Conservation (phyloP, 2,113 vertebrate genomes). For the Dromaius novaehollandiae region DNA sequence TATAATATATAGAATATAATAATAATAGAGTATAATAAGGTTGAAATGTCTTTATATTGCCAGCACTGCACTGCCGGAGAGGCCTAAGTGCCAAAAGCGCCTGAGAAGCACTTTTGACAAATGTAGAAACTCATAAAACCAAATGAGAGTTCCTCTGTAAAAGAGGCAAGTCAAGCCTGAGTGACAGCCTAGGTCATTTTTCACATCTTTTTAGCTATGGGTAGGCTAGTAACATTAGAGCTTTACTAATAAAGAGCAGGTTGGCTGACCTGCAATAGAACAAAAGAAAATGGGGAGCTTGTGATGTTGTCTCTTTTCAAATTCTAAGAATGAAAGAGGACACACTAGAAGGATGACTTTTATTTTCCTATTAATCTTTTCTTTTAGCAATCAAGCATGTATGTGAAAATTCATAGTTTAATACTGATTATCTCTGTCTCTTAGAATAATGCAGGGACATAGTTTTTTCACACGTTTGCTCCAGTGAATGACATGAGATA, state of each 20-base stretch:
- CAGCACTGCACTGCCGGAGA: neutral
- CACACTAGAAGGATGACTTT: neutral
- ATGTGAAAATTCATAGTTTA: neutral
- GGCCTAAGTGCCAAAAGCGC: neutral
- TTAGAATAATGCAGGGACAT: neutral
- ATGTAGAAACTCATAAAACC: neutral
- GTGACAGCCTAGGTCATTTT: neutral
- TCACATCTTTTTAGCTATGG: neutral
- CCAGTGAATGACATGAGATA: neutral
- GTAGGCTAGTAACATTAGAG: neutral
- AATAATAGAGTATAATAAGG: neutral
- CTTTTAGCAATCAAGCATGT: neutral
- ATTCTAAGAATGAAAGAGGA: neutral
- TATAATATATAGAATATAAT: neutral
- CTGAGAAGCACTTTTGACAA: neutral
- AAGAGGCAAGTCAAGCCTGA: neutral
- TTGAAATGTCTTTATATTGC: neutral
- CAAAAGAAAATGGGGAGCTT: neutral
- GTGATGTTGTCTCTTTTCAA: neutral
- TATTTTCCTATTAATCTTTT: neutral
- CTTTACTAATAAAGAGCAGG: neutral
- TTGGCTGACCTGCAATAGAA: neutral
- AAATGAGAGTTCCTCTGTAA: neutral
- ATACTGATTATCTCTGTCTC: neutral
- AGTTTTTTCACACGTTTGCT: neutral